Base-by-base conservation (phyloP, 2,797 vertebrate genomes). In the Vireo griseus region DNA sequence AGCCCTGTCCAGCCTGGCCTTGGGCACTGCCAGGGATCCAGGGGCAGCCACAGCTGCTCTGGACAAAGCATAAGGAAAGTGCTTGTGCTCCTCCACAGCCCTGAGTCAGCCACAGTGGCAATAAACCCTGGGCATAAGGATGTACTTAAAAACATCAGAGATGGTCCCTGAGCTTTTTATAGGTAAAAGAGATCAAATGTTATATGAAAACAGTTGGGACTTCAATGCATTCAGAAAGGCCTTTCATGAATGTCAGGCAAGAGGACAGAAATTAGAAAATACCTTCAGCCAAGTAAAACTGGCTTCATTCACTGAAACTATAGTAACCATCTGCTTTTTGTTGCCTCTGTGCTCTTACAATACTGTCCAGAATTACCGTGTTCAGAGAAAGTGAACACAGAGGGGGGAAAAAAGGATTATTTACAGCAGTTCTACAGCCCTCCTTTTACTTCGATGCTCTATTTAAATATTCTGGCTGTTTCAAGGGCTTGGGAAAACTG, bases 291-390 rank as follows among this genome's bases (percentile, higher is more conserved):
- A 85, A 94, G 86, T 57, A 76, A 67, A 87, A 89, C 52, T 55
- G 81, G 86, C 71, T 74, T 72, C 86, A 37, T 69, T 89, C 84
- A 79, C 78, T 29, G 76, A 25, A 95, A 39, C 86, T 81, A 84
- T 16, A 94, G 94, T 44, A 92, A 89, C 92, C 93, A 94, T 89
- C 94, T 95, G 94, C 92, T 95, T 89, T 87, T 51, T 74, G 84
- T 67, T 93, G 92, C 71, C 83, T 86, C 92, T 65, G 35, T 37
- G 44, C 72, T 82, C 83, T 57, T 44, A 83, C 65, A 85, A 47
- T 10, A 31, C 42, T 37, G 52, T 31, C 71, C 93, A 93, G 68
- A 89, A 79, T 62, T 47, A 67, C 20, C 3, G 39, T 5, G 63
- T 50, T 85, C 78, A 85, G 71, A 86, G 73, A 93, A 92, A 93